Percentiles rank a stretch among this genome's conserved stretches.
Conservation (phyloP, 2,797 vertebrate species). For the Chaenodraco wilsoni region DNA sequence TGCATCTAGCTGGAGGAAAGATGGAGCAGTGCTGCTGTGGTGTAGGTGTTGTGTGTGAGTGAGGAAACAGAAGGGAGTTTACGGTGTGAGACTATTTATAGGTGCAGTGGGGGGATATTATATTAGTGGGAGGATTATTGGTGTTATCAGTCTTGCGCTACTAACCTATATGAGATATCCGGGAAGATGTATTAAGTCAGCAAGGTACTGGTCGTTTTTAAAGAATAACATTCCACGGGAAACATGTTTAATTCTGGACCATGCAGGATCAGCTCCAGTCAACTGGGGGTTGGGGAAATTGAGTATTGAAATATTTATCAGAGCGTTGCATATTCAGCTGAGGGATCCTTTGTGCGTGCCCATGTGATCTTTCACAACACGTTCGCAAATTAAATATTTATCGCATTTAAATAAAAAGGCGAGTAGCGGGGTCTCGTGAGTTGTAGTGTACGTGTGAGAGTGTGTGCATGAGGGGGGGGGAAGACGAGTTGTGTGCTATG, state of each 20-base stretch:
- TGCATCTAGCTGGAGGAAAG: constrained; percentile 9
- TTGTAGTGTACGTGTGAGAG: constrained; percentile 29
- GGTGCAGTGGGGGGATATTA: constrained; percentile 33
- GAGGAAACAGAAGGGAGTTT: constrained; percentile 25
- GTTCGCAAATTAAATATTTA: constrained; percentile 88
- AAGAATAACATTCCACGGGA: constrained; percentile 82
- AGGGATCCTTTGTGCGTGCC: constrained; percentile 84
- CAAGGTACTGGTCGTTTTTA: constrained; percentile 59
- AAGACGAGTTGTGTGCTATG: constrained; percentile 59
- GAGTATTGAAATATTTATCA: constrained; percentile 87
- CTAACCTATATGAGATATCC: constrained; percentile 51
- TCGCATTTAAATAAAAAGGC: constrained; percentile 85
- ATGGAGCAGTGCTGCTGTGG: constrained; percentile 5
- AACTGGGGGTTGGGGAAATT: constrained; percentile 80
- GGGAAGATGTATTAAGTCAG: constrained; percentile 43
- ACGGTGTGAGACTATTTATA: constrained; percentile 51
- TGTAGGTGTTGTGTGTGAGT: constrained; percentile 34
- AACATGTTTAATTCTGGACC: constrained; percentile 83
- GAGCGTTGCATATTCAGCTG: constrained; percentile 84
- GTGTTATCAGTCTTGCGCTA: constrained; percentile 61
- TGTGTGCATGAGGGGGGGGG: constrained; percentile 31
- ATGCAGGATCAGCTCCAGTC: constrained; percentile 77
- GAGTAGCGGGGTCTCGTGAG: constrained; percentile 57
- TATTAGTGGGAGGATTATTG: constrained; percentile 59
- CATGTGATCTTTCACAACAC: constrained; percentile 86